Evolutionary conservation across 2,888 invertebrate genomes (phyloP).

Genomic region (Andrena marginata): DNA sequence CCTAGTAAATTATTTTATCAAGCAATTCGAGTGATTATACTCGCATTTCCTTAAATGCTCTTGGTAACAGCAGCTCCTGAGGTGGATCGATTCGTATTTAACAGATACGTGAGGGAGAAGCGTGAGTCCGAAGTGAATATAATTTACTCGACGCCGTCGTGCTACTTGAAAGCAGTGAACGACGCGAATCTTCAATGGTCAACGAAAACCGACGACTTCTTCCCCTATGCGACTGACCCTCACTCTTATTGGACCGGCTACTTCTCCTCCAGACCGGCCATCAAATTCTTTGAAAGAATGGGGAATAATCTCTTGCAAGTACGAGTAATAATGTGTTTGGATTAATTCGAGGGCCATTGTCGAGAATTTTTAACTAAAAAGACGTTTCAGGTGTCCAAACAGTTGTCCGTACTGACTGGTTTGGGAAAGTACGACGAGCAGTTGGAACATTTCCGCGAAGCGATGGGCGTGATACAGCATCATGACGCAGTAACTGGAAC

Average conservation of each 20-base stretch:
- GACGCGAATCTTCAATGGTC: slow-evolving; percentile 89
- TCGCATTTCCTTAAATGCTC: no score
- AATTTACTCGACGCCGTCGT: slow-evolving; percentile 94
- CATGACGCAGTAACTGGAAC: slow-evolving; percentile 97
- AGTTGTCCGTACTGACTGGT: slow-evolving; percentile 88
- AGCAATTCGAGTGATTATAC: no score
- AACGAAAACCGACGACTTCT: slow-evolving; percentile 94
- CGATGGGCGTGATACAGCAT: slow-evolving; percentile 95
- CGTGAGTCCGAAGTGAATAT: slow-evolving; percentile 90
- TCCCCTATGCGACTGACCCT: slow-evolving; percentile 95
- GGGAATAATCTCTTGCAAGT: slow-evolving; percentile 92
- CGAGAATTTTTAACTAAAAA: no score
- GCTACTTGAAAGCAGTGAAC: slow-evolving; percentile 92
- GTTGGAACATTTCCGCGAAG: slow-evolving; percentile 89
- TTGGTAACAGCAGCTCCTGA: neutral
- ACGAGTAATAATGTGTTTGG: slow-evolving; percentile 55
- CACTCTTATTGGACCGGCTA: slow-evolving; percentile 98
- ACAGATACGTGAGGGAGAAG: slow-evolving; percentile 89
- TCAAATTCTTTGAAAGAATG: slow-evolving; percentile 91
- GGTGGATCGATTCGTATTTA: neutral
- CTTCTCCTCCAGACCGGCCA: slow-evolving; percentile 92
- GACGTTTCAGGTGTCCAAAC: slow-evolving; percentile 89
- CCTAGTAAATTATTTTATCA: no score
- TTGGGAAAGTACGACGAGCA: slow-evolving; percentile 86
- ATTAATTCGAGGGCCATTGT: no score